These are phyloP conservation scores for Zapornia atra DNA, from an alignment of 2,113 vertebrate species.

Conservation along the genomic window DNA sequence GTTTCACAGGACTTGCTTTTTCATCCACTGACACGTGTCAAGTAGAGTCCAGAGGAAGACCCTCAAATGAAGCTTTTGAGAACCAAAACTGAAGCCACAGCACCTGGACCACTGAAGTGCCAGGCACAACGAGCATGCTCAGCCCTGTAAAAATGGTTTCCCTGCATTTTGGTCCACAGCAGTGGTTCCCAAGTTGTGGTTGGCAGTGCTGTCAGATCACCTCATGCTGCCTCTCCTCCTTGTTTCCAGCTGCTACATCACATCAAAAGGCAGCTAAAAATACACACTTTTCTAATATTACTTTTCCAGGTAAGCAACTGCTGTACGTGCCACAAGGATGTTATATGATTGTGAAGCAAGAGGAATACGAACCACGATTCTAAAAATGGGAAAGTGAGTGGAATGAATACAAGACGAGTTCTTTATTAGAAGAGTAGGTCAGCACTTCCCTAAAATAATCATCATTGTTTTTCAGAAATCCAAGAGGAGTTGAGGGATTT, in stretches of 20 bases:
- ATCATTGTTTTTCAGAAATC: conserved; percentile 38
- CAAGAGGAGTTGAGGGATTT: neutral
- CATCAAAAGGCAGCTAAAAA: conserved; percentile 77
- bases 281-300: conserved; percentile 74
- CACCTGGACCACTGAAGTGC: neutral
- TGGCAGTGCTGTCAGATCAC: conserved; percentile 42
- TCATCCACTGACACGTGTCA: neutral
- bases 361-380: conserved; percentile 16
- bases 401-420: conserved; percentile 23
- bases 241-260: conserved; percentile 70
- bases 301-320: conserved; percentile 76
- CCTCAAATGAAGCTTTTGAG: neutral
- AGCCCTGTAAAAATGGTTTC: neutral
- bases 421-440: conserved; percentile 18
- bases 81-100: neutral
- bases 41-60: neutral
- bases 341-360: conserved; percentile 48
- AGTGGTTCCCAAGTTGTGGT: neutral
- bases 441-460: conserved; percentile 33
- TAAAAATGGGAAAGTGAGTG: conserved; percentile 41
- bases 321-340: conserved; percentile 58
- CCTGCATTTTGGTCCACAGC: neutral
- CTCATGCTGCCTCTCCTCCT: conserved; percentile 28
- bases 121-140: neutral
- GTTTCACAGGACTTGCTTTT: neutral